These are phyloP conservation scores for Mycalesis mineus DNA, from an alignment of 2,888 invertebrate genomes.

Conservation along the genomic window DNA sequence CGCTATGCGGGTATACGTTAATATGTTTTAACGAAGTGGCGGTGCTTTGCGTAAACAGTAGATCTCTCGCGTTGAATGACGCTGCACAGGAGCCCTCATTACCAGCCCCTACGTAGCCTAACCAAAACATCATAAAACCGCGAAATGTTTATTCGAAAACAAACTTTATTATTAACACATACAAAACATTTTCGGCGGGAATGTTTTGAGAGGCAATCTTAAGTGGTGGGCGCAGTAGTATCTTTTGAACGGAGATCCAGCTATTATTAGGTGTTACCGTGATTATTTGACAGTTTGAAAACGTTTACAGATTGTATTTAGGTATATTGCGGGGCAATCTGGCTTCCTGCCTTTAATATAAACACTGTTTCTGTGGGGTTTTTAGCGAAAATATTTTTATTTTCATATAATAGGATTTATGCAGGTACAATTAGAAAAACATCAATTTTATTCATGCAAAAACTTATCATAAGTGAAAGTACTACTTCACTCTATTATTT, in stretches of 20 bases:
- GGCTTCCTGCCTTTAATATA: slow-evolving; percentile 73
- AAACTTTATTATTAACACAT: slow-evolving; percentile 34
- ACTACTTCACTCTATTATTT: too few relatives aligned
- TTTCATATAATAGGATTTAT: slow-evolving; percentile 47
- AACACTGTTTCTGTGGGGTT: slow-evolving; percentile 61
- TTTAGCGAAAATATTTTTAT: slow-evolving; percentile 54
- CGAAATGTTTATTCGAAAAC: slow-evolving; percentile 33
- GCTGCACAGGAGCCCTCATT: slow-evolving; percentile 64
- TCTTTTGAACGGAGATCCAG: slow-evolving; percentile 64
- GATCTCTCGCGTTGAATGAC: slow-evolving; percentile 60
- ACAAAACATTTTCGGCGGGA: slow-evolving; percentile 29
- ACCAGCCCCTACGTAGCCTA: slow-evolving; percentile 54
- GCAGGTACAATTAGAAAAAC: too few relatives aligned
- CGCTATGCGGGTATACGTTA: slow-evolving; percentile 40
- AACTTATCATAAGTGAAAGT: too few relatives aligned
- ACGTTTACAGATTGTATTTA: slow-evolving; percentile 67
- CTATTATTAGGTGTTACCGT: slow-evolving; percentile 75
- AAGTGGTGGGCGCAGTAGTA: slow-evolving; percentile 60
- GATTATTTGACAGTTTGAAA: slow-evolving; percentile 78
- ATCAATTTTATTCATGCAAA: too few relatives aligned
- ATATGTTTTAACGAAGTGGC: slow-evolving; percentile 52
- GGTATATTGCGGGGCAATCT: slow-evolving; percentile 72
- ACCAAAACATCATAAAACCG: slow-evolving; percentile 60
- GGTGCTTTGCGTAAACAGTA: slow-evolving; percentile 56
- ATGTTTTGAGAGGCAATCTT: slow-evolving; percentile 37